These are phyloP conservation scores for Terebella lapidaria DNA, from an alignment of 2,888 invertebrate genomes.

Conservation along the genomic window DNA sequence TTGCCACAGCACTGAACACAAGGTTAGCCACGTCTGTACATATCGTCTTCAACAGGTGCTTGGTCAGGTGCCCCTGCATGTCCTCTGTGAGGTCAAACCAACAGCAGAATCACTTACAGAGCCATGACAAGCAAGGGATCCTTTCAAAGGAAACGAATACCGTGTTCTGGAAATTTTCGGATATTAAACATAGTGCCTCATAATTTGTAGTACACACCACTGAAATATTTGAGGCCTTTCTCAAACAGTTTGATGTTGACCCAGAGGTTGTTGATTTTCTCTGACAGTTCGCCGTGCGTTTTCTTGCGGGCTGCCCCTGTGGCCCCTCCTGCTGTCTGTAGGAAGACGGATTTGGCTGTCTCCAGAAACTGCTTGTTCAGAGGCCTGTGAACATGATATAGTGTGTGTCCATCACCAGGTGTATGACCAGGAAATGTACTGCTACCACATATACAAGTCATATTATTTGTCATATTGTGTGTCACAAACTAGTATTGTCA, in stretches of 20 bases:
- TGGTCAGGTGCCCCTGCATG: constrained; percentile 67
- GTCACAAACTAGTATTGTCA: too few relatives aligned
- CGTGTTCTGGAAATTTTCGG: too few relatives aligned
- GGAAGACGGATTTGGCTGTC: constrained; percentile 70
- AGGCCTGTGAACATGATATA: constrained; percentile 8
- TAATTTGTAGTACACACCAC: too few relatives aligned
- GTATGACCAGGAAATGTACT: too few relatives aligned
- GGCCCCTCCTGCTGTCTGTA: constrained; percentile 67
- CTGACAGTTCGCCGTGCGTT: constrained; percentile 75
- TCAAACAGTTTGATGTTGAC: constrained; percentile 53
- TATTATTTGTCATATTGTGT: too few relatives aligned
- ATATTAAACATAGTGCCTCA: too few relatives aligned
- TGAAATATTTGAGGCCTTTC: constrained; percentile 51
- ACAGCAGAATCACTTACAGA: neutral
- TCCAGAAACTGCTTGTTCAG: constrained; percentile 49
- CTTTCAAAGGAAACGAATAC: too few relatives aligned
- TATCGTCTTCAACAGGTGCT: constrained; percentile 78
- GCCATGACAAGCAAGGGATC: neutral
- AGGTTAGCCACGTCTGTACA: constrained; percentile 76
- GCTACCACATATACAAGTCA: too few relatives aligned
- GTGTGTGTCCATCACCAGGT: too few relatives aligned
- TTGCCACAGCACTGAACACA: constrained; percentile 71
- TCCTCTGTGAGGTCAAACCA: constrained; percentile 44
- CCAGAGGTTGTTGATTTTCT: constrained; percentile 70
- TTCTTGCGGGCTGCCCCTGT: constrained; percentile 65